Conservation (phyloP, 2,797 vertebrate species). For the Corythornis leucogaster region DNA sequence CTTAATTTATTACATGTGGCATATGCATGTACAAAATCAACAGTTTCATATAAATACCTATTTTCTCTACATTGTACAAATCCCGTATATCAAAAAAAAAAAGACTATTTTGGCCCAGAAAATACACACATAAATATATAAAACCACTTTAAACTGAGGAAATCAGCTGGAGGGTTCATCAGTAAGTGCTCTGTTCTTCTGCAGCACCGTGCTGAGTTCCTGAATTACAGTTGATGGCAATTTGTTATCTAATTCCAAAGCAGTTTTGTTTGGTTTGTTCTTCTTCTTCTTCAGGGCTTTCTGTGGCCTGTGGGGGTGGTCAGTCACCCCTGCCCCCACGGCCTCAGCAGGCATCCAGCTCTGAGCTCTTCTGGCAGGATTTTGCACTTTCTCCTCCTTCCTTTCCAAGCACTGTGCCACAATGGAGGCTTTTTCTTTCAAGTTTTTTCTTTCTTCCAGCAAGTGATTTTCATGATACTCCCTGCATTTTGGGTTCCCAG, state of each 20-base stretch:
- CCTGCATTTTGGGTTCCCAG: constrained; percentile 27
- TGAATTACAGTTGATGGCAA: constrained; percentile 85
- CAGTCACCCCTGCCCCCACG: neutral
- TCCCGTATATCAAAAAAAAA: neutral
- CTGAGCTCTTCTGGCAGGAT: constrained; percentile 33
- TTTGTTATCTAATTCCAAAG: constrained; percentile 64
- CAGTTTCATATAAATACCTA: constrained; percentile 49
- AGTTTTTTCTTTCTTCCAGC: constrained; percentile 19
- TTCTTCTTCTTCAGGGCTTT: constrained; percentile 64
- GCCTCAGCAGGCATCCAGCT: constrained; percentile 61
- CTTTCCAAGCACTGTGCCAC: constrained; percentile 71
- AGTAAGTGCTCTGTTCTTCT: constrained; percentile 77
- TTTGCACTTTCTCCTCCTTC: constrained; percentile 62
- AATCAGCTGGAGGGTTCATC: constrained; percentile 56
- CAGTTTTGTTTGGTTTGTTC: constrained; percentile 20
- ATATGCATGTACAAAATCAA: constrained; percentile 26
- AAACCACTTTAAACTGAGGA: neutral
- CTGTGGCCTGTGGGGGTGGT: neutral
- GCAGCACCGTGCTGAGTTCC: constrained; percentile 88
- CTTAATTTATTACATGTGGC: constrained; percentile 41
- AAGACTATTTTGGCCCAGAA: neutral
- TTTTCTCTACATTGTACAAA: constrained; percentile 44
- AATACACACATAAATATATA: neutral
- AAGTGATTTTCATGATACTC: constrained; percentile 1
- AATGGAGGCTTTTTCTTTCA: constrained; percentile 70